These are phyloP conservation scores for Nanorana parkeri DNA, from an alignment of 2,113 vertebrate species.

Conservation along the genomic window DNA sequence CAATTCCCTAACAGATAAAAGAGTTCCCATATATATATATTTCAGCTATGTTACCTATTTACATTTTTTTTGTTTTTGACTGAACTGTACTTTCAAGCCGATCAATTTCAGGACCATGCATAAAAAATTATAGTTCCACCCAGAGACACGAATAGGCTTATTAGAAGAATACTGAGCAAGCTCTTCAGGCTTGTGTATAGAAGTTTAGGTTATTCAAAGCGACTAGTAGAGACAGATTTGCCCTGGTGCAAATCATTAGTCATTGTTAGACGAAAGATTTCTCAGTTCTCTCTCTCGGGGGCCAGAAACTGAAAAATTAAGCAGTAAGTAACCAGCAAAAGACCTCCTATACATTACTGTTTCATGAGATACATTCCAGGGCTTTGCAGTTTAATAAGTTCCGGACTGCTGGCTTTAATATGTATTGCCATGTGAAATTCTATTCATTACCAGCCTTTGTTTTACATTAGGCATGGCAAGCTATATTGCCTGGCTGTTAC, in stretches of 20 bases:
- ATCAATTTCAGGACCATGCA: no score
- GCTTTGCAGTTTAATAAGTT: conserved; percentile 22
- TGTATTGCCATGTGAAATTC: background rate
- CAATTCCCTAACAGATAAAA: no score
- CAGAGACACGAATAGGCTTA: no score
- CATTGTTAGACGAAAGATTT: conserved; percentile 20
- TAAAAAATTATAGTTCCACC: no score
- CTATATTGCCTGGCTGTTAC: no score
- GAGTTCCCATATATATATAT: no score
- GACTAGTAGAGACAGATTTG: background rate
- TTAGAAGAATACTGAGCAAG: no score
- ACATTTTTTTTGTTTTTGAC: no score
- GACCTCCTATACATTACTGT: conserved; percentile 35
- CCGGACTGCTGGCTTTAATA: background rate
- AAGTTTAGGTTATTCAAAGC: conserved; percentile 5
- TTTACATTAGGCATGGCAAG: no score
- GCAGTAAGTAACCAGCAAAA: conserved; percentile 8
- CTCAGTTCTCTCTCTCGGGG: conserved; percentile 21
- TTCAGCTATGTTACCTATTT: no score
- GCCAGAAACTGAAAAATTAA: conserved; percentile 11
- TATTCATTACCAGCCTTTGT: background rate
- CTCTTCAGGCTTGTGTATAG: background rate
- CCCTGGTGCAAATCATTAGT: conserved; percentile 1
- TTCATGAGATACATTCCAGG: conserved; percentile 19
- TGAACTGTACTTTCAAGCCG: no score